Percentiles rank a stretch among this genome's conserved stretches.
phyloP scores from a whole-genome alignment of 2,888 invertebrate species.

The Plusia festucae region DNA sequence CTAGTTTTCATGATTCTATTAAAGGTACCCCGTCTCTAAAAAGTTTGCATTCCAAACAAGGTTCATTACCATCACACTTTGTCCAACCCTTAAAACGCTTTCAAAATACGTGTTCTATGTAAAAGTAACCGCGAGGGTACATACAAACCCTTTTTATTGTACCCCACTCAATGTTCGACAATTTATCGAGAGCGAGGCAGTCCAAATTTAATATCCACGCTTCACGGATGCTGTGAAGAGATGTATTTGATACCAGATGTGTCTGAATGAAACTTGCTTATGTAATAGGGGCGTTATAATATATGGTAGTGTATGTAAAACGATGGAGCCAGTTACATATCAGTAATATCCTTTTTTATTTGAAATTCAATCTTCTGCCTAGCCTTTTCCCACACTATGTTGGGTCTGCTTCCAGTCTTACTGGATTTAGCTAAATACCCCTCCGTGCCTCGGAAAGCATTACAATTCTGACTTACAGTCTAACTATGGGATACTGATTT shows the following conservation, averaged over 20 bases:
- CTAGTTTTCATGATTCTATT: too few relatives aligned
- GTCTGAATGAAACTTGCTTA: neutral
- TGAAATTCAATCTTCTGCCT: too few relatives aligned
- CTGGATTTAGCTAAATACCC: too few relatives aligned
- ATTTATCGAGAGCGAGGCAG: slow-evolving; percentile 17
- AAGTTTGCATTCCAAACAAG: neutral
- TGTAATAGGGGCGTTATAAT: neutral
- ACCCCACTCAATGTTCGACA: neutral
- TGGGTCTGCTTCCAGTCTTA: too few relatives aligned
- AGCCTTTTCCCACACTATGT: too few relatives aligned
- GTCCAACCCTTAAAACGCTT: slow-evolving; percentile 22
- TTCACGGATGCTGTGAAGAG: slow-evolving; percentile 1
- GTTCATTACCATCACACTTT: neutral
- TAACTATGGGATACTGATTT: too few relatives aligned
- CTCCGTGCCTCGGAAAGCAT: too few relatives aligned
- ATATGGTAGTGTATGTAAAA: too few relatives aligned
- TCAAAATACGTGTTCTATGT: slow-evolving; percentile 12
- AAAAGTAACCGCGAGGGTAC: slow-evolving; percentile 20
- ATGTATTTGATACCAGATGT: neutral
- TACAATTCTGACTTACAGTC: too few relatives aligned
- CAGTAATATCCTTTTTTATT: too few relatives aligned
- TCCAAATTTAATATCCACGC: slow-evolving; percentile 14
- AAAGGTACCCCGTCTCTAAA: too few relatives aligned
- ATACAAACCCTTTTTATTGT: slow-evolving; percentile 21
- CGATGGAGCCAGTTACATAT: too few relatives aligned